Evolutionary conservation across 2,113 vertebrate genomes (phyloP), one percentile per base, ranked within the genome.

Genomic region (Picathartes gymnocephalus): DNA sequence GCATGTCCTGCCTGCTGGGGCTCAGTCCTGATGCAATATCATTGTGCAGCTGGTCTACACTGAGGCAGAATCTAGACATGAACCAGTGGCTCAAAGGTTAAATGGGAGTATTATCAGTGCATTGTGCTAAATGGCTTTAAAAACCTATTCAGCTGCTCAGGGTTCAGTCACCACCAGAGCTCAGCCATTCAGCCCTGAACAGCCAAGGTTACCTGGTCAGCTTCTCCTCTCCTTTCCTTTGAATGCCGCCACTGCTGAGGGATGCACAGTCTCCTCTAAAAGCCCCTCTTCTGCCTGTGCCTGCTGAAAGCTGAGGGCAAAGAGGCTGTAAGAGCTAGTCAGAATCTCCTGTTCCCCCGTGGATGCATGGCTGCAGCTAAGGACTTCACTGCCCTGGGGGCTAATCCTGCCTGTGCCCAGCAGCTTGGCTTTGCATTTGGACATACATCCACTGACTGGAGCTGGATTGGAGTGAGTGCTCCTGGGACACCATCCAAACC

Each of bases 281-380:
- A 85, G 70, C 48, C 70, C 61, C 87, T 94, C 69, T 65, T 62
- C 39, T 74, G 70, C 82, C 78, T 81, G 15, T 71, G 81, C 74
- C 90, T 82, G 68, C 62, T 53, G 58, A 79, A 90, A 85, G 81
- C 91, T 86, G 57, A 91, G 66, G 57, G 84, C 61, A 93, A 79
- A 89, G 73, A 68, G 57, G 37, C 81, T 64, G 33, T 33, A 48
- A 66, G 74, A 76, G 66, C 95, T 40, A 15, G 15, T 35, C 88
- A 80, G 66, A 71, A 47, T 23, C 71, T 77, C 25, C 85, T 61
- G 44, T 2, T 45, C 31, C 37, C 45, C 53, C 1, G 6, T 2
- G 4, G 70, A 45, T 16, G 42, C 72, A 18, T 3, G 33, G 71
- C 74, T 72, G 93, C 71, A 88, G 54, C 69, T 27, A 21, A 68